Conservation (phyloP, 1,140 invertebrate species). For the Drosophila littoralis region DNA sequence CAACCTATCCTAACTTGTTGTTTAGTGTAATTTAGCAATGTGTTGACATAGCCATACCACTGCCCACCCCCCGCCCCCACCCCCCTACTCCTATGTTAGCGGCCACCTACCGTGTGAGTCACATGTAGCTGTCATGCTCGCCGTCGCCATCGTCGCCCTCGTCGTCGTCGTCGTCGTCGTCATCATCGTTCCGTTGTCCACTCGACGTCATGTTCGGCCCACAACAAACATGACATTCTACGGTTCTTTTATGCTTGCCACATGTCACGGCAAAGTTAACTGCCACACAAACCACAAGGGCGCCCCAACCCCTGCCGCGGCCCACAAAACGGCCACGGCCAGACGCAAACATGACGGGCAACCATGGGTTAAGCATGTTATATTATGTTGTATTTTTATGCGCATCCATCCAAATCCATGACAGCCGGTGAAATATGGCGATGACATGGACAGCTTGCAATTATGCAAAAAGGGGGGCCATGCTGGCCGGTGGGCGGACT, state of each 20-base stretch:
- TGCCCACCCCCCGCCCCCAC: not conserved
- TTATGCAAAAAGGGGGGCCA: slow-evolving; percentile 59
- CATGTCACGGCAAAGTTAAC: slow-evolving; percentile 80
- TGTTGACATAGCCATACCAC: slow-evolving; percentile 58
- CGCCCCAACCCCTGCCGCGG: slow-evolving; percentile 6
- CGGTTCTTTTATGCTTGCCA: slow-evolving; percentile 81
- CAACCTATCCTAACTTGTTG: slow-evolving; percentile 23
- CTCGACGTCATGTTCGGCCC: slow-evolving; percentile 77
- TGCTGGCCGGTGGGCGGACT: not conserved
- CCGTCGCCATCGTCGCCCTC: slow-evolving; percentile 1
- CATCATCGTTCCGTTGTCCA: slow-evolving; percentile 43
- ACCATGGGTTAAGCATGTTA: slow-evolving; percentile 53
- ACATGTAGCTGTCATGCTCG: slow-evolving; percentile 8
- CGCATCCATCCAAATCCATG: slow-evolving; percentile 48
- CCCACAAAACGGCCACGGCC: slow-evolving; percentile 1
- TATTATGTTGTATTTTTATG: slow-evolving; percentile 61
- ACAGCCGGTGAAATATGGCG: slow-evolving; percentile 46
- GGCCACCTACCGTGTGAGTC: not conserved
- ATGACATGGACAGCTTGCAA: slow-evolving; percentile 45
- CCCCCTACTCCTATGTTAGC: slow-evolving; percentile 1
- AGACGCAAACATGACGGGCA: slow-evolving; percentile 18
- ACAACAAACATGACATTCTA: slow-evolving; percentile 81
- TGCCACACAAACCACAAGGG: slow-evolving; percentile 53
- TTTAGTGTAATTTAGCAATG: slow-evolving; percentile 71
- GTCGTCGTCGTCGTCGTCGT: slow-evolving; percentile 10